These are phyloP conservation scores for Oxyteleia sp. DNA, from an alignment of 2,888 invertebrate genomes.

Conservation along the genomic window DNA sequence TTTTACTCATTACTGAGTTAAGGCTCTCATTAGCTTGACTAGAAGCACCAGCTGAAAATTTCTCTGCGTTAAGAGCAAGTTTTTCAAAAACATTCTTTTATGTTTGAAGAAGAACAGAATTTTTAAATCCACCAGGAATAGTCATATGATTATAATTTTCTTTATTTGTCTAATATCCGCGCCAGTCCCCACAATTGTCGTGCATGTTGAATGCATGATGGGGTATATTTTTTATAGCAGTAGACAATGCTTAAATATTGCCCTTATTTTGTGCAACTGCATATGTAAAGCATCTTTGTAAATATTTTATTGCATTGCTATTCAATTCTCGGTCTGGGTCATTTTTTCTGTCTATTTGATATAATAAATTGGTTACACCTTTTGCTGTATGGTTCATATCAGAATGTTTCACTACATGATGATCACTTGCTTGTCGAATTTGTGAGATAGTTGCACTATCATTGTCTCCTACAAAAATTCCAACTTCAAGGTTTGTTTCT, in stretches of 20 bases:
- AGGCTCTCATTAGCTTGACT: too few relatives aligned
- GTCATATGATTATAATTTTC: constrained; percentile 6
- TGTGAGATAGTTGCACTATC: constrained; percentile 77
- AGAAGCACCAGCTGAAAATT: too few relatives aligned
- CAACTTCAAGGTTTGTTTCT: constrained; percentile 66
- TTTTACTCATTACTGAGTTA: too few relatives aligned
- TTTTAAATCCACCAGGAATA: constrained; percentile 11
- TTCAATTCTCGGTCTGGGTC: not conserved
- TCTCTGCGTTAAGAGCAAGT: too few relatives aligned
- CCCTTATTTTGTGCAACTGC: constrained; percentile 20
- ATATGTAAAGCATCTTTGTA: constrained; percentile 50
- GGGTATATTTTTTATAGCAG: too few relatives aligned
- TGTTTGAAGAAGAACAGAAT: too few relatives aligned
- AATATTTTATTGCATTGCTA: not conserved
- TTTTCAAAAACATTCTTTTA: too few relatives aligned
- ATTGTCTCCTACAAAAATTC: constrained; percentile 76
- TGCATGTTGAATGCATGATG: constrained; percentile 8
- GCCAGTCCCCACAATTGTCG: constrained; percentile 8
- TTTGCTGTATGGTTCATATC: constrained; percentile 51
- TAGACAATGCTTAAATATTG: not conserved
- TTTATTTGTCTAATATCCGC: not conserved
- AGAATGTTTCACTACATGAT: not conserved
- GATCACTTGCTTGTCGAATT: constrained; percentile 26
- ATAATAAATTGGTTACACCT: constrained; percentile 40
- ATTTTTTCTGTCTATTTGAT: constrained; percentile 24